Evolutionary conservation across 2,797 vertebrate genomes (phyloP), one percentile per base, ranked within the genome.

Genomic region (Sorex maritimensis): DNA sequence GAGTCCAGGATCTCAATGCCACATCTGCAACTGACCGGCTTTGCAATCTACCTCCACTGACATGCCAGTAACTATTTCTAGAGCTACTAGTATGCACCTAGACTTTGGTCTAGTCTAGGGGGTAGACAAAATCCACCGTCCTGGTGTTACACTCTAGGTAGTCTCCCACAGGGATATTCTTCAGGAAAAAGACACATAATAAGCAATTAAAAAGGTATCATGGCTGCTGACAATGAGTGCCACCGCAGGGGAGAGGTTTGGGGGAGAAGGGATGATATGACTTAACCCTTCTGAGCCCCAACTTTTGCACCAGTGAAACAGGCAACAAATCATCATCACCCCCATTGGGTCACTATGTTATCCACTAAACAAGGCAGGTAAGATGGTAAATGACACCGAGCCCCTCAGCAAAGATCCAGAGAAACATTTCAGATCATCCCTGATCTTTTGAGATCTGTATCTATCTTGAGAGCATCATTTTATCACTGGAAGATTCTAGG

Each of bases 231-330:
- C 52, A 49, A 6, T 41, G 38, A 72, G 15, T 63, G 14, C 17
- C 49, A 30, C 41, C 9, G 68, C 15, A 46, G 78, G 13, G 46
- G n/a, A 41, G 1, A 46, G 11, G 46, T 2, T 46, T 17, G 11
- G 26, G 23, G 52, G 11, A 34, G 14, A 65, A 11, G 14, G 28
- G 26, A 2, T 68, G 63, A 81, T 34, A 12, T 52, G 41, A 14
- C 49, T 75, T 79, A 46, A 68, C n/a, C 6, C 77, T 81, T 89
- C 73, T 19, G 34, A 87, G 58, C n/a, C 85, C 86, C n/a, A 6
- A 85, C 68, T 86, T 95, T 44, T 58, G 65, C 52, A 74, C 28
- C 85, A 91, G 69, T 81, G n/a, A 72, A 92, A 44, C 49, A 34
- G 81, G 23, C 30, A 30, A 77, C 83, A 46, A 79, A 81, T n/a